These are phyloP conservation scores for Aphrophora alni DNA, from an alignment of 2,888 invertebrate species.

Conservation along the genomic window DNA sequence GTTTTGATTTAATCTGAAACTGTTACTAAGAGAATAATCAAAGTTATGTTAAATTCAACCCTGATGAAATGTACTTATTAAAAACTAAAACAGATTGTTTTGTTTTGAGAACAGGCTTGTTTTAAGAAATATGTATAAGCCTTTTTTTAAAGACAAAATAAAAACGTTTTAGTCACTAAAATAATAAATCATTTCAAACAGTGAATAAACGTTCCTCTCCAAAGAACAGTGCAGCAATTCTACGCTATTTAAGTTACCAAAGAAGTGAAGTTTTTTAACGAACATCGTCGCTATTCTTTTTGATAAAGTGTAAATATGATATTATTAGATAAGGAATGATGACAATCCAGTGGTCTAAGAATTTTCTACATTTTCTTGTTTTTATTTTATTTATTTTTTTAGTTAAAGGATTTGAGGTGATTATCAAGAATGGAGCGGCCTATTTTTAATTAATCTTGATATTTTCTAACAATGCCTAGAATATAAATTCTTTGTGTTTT, in stretches of 20 bases:
- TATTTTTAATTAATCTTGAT: neutral
- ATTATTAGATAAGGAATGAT: conserved; percentile 32
- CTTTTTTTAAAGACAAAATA: neutral
- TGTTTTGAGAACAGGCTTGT: neutral
- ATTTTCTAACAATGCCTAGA: neutral
- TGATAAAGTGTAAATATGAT: conserved; percentile 33
- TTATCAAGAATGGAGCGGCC: neutral
- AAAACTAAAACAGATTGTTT: neutral
- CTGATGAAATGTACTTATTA: neutral
- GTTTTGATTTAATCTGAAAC: neutral
- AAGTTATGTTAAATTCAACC: neutral
- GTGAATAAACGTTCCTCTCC: neutral
- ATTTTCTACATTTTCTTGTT: neutral
- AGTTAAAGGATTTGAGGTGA: neutral
- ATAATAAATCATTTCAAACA: neutral
- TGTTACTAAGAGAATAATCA: neutral
- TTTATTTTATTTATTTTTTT: neutral
- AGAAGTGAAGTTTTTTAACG: conserved; percentile 18
- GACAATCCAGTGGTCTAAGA: conserved; percentile 37
- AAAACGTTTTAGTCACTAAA: neutral
- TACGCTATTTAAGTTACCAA: conserved; percentile 27
- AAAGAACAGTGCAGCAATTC: neutral
- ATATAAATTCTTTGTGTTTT: neutral
- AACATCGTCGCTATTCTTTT: conserved; percentile 21
- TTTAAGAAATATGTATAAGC: neutral